Base-by-base conservation (phyloP, 2,888 invertebrate genomes). In the Rhimphoctona megacephalus region DNA sequence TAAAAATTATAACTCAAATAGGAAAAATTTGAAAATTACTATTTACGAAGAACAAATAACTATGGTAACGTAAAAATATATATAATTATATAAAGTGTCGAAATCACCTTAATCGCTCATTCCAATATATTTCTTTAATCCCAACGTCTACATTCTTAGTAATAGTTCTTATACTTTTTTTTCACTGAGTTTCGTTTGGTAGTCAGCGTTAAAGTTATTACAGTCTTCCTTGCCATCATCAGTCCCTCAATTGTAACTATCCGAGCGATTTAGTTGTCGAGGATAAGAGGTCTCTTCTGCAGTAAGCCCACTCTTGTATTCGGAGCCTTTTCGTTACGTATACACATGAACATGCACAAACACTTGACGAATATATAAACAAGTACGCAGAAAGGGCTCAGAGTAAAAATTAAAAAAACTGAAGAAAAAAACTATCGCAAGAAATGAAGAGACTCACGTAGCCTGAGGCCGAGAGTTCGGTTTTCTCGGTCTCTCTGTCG, bases 391-490 rank as follows among this genome's bases (percentile, higher is more conserved):
- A 70, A 67, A 73, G 64, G 69, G 83, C 46, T 73, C 46, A 74
- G 69, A 77, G 67, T 67, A 74, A 83, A 70, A 76, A 85, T 74
- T 77, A 77, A 85, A 72, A 39, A 49, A 85, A 25, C n/a, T 67
- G 74, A 78, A 78, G 67, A 84, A 77, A 73, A 80, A 81, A 77
- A 74, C 64, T 52, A 61, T 61, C 57, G 69, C 82, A 73, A 85
- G 83, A 87, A 81, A 82, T 78, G 79, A 81, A 82, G 73, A 85
- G 79, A 85, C 74, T 82, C 76, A 8, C 43, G 76, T 83, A 83
- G 85, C 87, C 88, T 52, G 81, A 81, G 81, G 85, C 83, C 64
- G 43, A 54, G 79, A 52, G 77, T 87, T 85, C 82, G 82, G 46
- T 81, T 81, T 39, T 64, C 33, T 78, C 33, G 77, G 22, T 86